Evolutionary conservation across 2,888 invertebrate species (phyloP).

Genomic region (Eupeodes luniger): DNA sequence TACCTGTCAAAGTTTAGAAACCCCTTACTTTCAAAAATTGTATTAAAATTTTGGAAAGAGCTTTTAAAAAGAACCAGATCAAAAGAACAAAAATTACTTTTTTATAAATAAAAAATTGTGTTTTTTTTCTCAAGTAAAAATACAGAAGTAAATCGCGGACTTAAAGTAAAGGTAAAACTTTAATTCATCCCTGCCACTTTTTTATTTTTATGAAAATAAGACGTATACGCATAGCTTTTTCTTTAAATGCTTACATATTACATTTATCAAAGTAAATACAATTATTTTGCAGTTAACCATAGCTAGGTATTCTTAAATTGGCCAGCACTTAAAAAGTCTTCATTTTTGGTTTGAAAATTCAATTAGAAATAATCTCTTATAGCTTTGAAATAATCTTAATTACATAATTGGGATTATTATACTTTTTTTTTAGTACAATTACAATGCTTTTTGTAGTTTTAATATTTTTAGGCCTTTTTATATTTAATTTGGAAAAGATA

Average conservation of each 20-base stretch:
- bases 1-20: too few species aligned
- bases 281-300: slow-evolving; percentile 15
- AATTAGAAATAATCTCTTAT: slow-evolving; percentile 25
- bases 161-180: too few species aligned
- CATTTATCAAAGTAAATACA: not conserved
- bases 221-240: not conserved
- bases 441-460: not conserved
- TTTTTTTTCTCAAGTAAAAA: too few species aligned
- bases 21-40: too few species aligned
- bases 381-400: slow-evolving; percentile 18
- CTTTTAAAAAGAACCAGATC: too few species aligned
- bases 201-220: not conserved
- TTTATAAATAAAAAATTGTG: too few species aligned
- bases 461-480: not conserved
- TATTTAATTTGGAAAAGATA: slow-evolving; percentile 18
- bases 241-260: not conserved
- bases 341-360: slow-evolving; percentile 8
- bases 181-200: not conserved
- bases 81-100: too few species aligned
- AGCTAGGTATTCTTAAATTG: not conserved
- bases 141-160: too few species aligned
- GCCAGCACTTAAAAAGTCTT: slow-evolving; percentile 5
- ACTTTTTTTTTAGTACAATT: not conserved
- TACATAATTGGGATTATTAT: slow-evolving; percentile 19
- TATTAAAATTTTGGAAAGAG: too few species aligned